Conservation (phyloP, 2,888 invertebrate species). For the Oligia fasciuncula region DNA sequence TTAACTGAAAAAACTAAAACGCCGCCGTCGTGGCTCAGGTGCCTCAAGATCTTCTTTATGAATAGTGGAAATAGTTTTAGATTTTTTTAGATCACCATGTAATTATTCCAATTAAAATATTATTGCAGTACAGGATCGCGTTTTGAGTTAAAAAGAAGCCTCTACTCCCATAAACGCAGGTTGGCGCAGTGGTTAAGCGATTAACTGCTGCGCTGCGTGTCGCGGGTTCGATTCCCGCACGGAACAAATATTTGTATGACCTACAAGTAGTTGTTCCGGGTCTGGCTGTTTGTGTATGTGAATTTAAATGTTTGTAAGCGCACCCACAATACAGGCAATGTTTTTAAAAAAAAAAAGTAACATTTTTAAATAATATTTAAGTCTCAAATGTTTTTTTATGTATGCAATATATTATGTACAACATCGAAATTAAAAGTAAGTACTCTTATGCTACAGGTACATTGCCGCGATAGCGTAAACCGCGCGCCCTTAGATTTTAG, state of each 20-base stretch:
- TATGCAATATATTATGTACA: conserved; percentile 9
- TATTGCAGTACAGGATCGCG: not conserved
- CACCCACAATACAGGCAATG: no score
- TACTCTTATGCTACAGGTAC: not conserved
- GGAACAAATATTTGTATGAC: no score
- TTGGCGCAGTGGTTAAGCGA: no score
- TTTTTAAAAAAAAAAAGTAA: not conserved
- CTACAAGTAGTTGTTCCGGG: no score
- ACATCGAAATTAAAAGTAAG: conserved; percentile 5
- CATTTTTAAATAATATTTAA: not conserved
- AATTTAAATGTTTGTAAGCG: no score
- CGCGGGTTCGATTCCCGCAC: no score
- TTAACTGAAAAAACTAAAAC: no score
- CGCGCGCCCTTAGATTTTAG: not conserved
- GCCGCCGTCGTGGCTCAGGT: not conserved
- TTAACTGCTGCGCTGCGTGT: no score
- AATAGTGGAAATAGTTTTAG: not conserved
- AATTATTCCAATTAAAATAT: not conserved
- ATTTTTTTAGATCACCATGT: not conserved
- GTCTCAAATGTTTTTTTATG: not conserved
- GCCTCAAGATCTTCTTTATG: not conserved
- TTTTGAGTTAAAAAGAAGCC: not conserved
- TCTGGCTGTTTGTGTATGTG: no score
- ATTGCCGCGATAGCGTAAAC: not conserved
- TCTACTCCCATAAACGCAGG: no score